Evolutionary conservation across 2,113 vertebrate genomes (phyloP), one percentile per base, ranked within the genome.

Genomic region (Mus spicilegus): DNA sequence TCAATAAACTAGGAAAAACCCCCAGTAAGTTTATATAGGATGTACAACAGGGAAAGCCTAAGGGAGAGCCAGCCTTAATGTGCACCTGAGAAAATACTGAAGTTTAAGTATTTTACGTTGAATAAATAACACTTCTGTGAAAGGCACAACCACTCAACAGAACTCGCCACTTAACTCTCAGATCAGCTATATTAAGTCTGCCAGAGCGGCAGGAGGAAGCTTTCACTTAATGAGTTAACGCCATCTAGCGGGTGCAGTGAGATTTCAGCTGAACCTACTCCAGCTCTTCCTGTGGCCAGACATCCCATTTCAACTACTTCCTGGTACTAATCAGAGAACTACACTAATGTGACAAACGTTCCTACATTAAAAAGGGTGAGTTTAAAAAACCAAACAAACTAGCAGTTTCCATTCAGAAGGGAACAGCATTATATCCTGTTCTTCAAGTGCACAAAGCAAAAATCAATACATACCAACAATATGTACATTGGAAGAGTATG

Each of bases 191-290:
- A 14, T 30, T 51, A 65, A 28, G 90, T 24, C 90, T 56, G 90
- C 91, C 22, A 72, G 33, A 72, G 87, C 7, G 3, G 9, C 81
- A 95, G 58, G 39, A 69, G 58, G 39, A 91, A 97, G 95, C 58
- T 72, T 93, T 97, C 90, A 75, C 69, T 98, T 98, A 96, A 97
- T 96, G 94, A 98, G 95, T 96, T 94, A 91, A 95, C 97, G 98
- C 98, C 98, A 98, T 92, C 98, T 98, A 98, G 98, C 94, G 98
- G 98, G 78, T 61, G 89, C 75, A 22, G 75, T 49, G 96, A 97
- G 95, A 86, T 85, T 97, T 96, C 91, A 96, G 78, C 78, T 87
- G 75, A 93, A 73, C 69, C 30, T 16, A 80, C 49, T 87, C 36
- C 56, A 89, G 78, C 26, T 67, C 69, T 67, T 87, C 42, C 90